Percentiles rank a stretch among this genome's conserved stretches.
Conservation (phyloP, 2,888 invertebrate genomes). For the Cistogaster globosa region DNA sequence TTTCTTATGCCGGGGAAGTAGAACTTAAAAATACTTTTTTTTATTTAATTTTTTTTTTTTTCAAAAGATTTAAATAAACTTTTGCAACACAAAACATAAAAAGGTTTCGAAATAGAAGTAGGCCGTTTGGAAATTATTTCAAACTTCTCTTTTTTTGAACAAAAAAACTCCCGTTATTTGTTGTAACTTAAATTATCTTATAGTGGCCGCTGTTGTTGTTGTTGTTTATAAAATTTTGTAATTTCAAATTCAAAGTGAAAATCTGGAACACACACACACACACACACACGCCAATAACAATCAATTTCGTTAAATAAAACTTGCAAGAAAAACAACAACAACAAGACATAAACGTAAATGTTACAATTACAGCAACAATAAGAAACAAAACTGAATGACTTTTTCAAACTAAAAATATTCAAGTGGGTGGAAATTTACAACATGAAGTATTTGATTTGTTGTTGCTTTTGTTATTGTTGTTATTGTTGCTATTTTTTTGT, state of each 20-base stretch:
- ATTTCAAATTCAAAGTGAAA: constrained; percentile 62
- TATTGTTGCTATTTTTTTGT: constrained; percentile 1
- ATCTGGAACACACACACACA: constrained; percentile 57
- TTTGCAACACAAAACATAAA: constrained; percentile 16
- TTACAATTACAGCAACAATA: constrained; percentile 1
- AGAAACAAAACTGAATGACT: constrained; percentile 34
- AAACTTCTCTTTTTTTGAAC: not conserved
- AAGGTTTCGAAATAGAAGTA: constrained; percentile 11
- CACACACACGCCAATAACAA: not conserved
- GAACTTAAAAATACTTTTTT: not conserved
- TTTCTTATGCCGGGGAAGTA: no score
- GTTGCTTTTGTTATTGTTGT: constrained; percentile 12
- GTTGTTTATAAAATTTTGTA: constrained; percentile 47
- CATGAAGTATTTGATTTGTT: constrained; percentile 29
- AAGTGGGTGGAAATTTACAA: constrained; percentile 70
- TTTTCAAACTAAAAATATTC: constrained; percentile 31
- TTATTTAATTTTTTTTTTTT: not conserved
- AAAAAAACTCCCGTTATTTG: constrained; percentile 27
- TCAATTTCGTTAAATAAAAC: constrained; percentile 32
- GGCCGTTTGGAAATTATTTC: constrained; percentile 44
- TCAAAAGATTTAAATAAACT: constrained; percentile 11
- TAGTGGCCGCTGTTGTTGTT: not conserved
- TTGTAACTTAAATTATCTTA: constrained; percentile 4
- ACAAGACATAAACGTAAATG: no score
- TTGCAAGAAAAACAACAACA: constrained; percentile 30